Base-by-base conservation (phyloP, 1,140 invertebrate genomes). In the Aphidius gifuensis region DNA sequence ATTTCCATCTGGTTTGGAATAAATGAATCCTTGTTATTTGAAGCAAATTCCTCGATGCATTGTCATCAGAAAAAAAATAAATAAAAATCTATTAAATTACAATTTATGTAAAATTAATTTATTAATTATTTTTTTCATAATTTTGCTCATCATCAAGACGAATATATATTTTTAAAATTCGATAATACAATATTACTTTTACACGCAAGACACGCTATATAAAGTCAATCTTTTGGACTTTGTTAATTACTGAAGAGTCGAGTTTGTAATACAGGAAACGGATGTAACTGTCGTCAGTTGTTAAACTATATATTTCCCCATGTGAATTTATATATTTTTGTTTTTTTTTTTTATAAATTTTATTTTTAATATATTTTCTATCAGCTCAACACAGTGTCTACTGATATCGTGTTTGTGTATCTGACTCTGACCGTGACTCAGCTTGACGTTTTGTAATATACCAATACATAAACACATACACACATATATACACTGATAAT, bases 11-110 rank as follows among this genome's bases (percentile, higher is more conserved):
- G 69, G 66, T 64, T 32, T 70, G 62, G 74, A 72, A 76, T 76
- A 76, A 78, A 78, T 77, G 75, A 72, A 72, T 71, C 70, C 74
- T 79, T 73, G 75, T 77, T 78, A 76, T 74, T 70, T 69, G 68
- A 66, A 65, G 67, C 63, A 64, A 64, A 62, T 32, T 32, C 4
- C 63, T 61, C 50, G 60, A 55, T 59, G 40, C 64, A 8, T 55
- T 64, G 62, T 60, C 48, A 47, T 16, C 39, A 23, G 51, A 39
- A 53, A 5, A 11, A 1, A 9, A 23, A 9, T 53, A 4, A 9
- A 39, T 53, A 32, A 50, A 16, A 50, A 50, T 1, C 1, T 6
- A 53, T 7, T 44, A 44, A 44, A 6, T 44, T 6, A 6, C 43
- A 6, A 6, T 44, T 1, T 44, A 9, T 44, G 6, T 44, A 44